phyloP scores from a whole-genome alignment of 2,797 vertebrate species.

The Scarus forsteni region DNA sequence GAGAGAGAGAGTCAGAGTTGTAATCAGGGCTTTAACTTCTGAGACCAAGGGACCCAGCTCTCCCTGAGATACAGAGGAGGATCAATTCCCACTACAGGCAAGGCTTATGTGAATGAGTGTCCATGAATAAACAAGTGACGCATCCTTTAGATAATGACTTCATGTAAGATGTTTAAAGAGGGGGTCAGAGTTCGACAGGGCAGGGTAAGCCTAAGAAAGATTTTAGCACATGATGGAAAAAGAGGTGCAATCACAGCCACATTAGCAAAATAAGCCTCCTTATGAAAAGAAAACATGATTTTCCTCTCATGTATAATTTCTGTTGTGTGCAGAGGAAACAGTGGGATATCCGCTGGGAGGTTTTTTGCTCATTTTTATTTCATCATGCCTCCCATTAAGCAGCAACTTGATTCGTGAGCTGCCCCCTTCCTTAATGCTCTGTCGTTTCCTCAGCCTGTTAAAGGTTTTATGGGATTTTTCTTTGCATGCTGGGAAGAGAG shows the following conservation, averaged over 20 bases:
- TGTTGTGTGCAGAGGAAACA: slow-evolving; percentile 4
- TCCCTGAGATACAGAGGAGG: slow-evolving; percentile 25
- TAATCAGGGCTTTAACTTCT: slow-evolving; percentile 6
- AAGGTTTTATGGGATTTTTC: slow-evolving; percentile 10
- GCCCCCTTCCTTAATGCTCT: not conserved
- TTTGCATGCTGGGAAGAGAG: not conserved
- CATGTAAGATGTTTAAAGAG: not conserved
- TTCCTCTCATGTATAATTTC: not conserved
- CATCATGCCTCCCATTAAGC: slow-evolving; percentile 20
- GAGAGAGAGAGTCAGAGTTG: not conserved
- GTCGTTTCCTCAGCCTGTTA: not conserved
- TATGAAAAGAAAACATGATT: not conserved
- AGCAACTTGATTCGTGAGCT: not conserved
- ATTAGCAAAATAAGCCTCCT: not conserved
- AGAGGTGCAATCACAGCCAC: not conserved
- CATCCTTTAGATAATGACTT: not conserved
- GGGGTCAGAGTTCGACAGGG: not conserved
- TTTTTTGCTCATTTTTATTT: slow-evolving; percentile 36
- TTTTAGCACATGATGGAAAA: not conserved
- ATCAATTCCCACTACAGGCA: slow-evolving; percentile 48
- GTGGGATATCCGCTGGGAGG: slow-evolving; percentile 1
- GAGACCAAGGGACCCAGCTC: slow-evolving; percentile 8
- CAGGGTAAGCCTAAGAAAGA: not conserved
- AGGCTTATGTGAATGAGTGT: slow-evolving; percentile 23
- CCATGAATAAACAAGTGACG: slow-evolving; percentile 41